Base-by-base conservation (phyloP, 1,140 invertebrate species). In the Trichonephila clavata region DNA sequence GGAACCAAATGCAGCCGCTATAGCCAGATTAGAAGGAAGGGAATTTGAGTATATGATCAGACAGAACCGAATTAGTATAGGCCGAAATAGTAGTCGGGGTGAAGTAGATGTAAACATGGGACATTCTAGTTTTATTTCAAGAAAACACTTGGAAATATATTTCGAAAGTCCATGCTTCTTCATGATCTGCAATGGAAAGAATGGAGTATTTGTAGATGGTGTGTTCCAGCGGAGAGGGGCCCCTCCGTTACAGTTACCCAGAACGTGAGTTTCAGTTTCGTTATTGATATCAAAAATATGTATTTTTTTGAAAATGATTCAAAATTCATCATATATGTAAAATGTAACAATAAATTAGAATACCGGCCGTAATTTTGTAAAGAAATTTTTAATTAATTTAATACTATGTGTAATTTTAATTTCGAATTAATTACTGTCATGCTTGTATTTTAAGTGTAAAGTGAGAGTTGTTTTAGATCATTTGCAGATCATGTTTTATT, bases 31-130 rank as follows among this genome's bases (percentile, higher is more conserved):
- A 94, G 98, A 99, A 96, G 98, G 98, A 92, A 97, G 98, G 95
- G 98, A 99, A 96, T 98, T 99, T 96, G 98, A 99, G 96, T 99
- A 98, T 96, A 97, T 98, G 96, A 98, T 99, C 95, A 97, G 98
- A 92, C 98, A 98, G 96, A 97, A 97, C 95, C 97, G 97, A 95
- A 97, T 99, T 95, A 97, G 97, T 94, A 99, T 99, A 95, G 99
- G 99, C 91, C 97, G 99, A 94, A 99, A 99, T 96, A 99, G 98
- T 96, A 98, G 98, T 96, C 97, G 98, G 95, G 99, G 98, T 95
- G 98, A 98, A 96, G 99, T 99, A 94, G 99, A 99, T 96, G 98
- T 99, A 95, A 99, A 99, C 97, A 99, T 99, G 97, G 99, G 99
- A 95, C 98, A 99, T 96, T 99, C 98, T 61, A 99, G 98, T 96